phyloP scores from a whole-genome alignment of 2,888 invertebrate species.

The Rotaria magnacalcarata region DNA sequence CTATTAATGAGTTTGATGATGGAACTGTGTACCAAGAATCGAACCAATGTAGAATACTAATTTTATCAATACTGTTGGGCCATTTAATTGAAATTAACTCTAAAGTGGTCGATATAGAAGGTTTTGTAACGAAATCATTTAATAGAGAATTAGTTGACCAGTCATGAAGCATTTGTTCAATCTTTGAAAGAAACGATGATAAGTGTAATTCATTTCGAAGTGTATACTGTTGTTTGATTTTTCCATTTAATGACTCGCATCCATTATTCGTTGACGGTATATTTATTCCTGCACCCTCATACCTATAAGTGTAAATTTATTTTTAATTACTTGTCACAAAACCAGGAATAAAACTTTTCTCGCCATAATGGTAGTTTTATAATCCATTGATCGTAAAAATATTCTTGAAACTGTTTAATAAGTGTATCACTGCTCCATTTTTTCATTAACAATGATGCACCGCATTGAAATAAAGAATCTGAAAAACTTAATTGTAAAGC shows the following conservation, averaged over 20 bases:
- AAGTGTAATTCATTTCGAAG: neutral
- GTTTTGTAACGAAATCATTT: neutral
- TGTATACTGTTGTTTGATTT: neutral
- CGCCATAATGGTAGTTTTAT: neutral
- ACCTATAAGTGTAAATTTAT: neutral
- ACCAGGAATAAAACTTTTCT: neutral
- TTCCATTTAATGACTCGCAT: neutral
- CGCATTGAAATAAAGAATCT: neutral
- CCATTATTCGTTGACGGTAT: neutral
- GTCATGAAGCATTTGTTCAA: neutral
- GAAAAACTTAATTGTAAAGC: neutral
- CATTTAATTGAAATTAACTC: neutral
- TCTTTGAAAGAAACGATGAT: neutral
- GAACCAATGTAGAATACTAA: neutral
- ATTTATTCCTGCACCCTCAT: neutral
- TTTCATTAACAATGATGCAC: neutral
- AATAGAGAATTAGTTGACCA: neutral
- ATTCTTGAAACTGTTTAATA: neutral
- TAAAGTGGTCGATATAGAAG: neutral
- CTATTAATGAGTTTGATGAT: neutral
- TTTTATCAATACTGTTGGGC: neutral
- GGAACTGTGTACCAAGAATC: neutral
- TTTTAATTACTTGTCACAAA: neutral
- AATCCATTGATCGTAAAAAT: neutral
- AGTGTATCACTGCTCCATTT: neutral